Evolutionary conservation across 2,113 vertebrate species (phyloP).

Genomic region (Tiliqua scincoides): DNA sequence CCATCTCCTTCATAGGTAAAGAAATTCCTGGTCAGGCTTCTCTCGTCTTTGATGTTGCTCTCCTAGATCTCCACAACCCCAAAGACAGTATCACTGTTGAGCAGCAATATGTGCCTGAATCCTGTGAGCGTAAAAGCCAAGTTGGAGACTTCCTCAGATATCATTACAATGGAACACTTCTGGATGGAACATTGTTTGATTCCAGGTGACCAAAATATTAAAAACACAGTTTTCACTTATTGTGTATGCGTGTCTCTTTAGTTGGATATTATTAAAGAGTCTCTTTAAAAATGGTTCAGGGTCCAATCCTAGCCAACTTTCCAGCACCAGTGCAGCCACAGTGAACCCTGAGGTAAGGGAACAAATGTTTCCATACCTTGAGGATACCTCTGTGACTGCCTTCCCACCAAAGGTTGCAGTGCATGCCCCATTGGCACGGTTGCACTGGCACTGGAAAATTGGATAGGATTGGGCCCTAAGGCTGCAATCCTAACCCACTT

Average conservation of each 20-base stretch:
- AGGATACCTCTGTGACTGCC: no score
- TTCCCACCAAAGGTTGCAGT: no score
- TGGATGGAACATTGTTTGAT: slow-evolving; percentile 94
- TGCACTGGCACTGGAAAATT: no score
- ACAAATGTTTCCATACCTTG: no score
- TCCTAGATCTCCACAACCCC: slow-evolving; percentile 96
- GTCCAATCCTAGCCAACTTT: no score
- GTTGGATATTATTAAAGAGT: no score
- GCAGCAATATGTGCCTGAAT: slow-evolving; percentile 80
- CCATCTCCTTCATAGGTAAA: slow-evolving; percentile 78
- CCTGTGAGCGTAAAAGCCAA: slow-evolving; percentile 83
- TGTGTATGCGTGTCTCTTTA: neutral
- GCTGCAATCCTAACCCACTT: no score
- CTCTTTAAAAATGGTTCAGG: no score
- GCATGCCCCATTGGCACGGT: no score
- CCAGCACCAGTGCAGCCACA: no score
- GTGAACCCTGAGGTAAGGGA: no score
- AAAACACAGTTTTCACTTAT: neutral
- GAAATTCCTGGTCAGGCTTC: slow-evolving; percentile 96
- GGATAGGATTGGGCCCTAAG: no score
- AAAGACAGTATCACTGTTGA: slow-evolving; percentile 88
- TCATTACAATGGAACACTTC: slow-evolving; percentile 93
- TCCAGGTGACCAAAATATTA: slow-evolving; percentile 83
- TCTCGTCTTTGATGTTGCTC: slow-evolving; percentile 92
- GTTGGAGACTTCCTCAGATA: slow-evolving; percentile 93